A percentile compares a stretch with the other conserved stretches of the same genome.
phyloP scores from a whole-genome alignment of 2,888 invertebrate species.

The Polietes domitor region DNA sequence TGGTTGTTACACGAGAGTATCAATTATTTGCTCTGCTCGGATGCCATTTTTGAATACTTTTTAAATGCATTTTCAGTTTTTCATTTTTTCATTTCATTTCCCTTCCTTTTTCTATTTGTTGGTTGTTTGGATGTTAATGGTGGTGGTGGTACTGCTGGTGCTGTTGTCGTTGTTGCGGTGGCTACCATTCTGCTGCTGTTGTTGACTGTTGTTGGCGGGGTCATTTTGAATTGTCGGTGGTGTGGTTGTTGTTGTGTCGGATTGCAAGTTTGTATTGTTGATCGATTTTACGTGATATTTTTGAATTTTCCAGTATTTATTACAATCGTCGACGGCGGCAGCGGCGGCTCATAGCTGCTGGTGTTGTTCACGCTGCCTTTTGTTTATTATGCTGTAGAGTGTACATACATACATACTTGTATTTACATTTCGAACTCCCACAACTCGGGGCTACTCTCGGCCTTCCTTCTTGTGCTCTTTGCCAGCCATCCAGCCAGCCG shows the following conservation, averaged over 20 bases:
- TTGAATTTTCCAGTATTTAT: constrained; percentile 79
- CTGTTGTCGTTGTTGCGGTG: constrained; percentile 67
- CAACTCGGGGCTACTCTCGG: constrained; percentile 73
- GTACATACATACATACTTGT: too few species aligned
- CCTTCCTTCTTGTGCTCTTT: constrained; percentile 60
- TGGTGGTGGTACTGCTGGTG: constrained; percentile 64
- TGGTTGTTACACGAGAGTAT: constrained; percentile 5
- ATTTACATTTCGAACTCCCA: constrained; percentile 64
- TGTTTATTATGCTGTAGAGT: constrained; percentile 61
- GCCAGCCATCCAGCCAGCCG: constrained; percentile 70
- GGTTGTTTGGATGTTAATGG: constrained; percentile 51
- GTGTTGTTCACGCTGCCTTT: constrained; percentile 66
- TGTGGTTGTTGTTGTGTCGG: constrained; percentile 40
- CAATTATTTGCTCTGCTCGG: constrained; percentile 24
- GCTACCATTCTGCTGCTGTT: constrained; percentile 69
- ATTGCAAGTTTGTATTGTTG: constrained; percentile 79
- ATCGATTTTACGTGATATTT: constrained; percentile 80
- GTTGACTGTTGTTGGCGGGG: constrained; percentile 18
- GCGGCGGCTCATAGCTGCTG: constrained; percentile 65
- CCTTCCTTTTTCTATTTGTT: neutral
- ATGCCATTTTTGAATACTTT: neutral
- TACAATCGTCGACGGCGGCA: constrained; percentile 66
- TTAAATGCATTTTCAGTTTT: neutral
- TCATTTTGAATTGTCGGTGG: neutral
- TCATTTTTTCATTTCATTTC: neutral